These are phyloP conservation scores for Pantelozetes paolii DNA, from an alignment of 2,888 invertebrate genomes.

Conservation along the genomic window DNA sequence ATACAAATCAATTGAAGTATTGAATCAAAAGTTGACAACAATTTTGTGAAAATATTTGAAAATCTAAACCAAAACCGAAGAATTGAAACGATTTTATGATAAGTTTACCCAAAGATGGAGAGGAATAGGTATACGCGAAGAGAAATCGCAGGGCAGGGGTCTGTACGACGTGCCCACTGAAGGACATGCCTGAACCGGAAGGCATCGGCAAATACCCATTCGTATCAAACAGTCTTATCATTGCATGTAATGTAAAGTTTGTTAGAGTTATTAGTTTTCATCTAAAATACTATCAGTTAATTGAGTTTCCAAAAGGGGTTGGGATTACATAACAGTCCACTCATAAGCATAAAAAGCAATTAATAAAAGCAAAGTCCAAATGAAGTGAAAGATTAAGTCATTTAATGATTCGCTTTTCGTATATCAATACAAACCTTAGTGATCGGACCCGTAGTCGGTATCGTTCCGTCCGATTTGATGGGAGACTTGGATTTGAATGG, in stretches of 20 bases:
- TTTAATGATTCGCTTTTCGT: not conserved
- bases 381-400: conserved; percentile 24
- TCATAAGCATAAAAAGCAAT: no score
- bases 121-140: conserved; percentile 43
- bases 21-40: no score
- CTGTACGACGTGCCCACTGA: conserved; percentile 7
- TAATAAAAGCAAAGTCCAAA: conserved; percentile 32
- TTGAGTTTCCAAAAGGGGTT: not conserved
- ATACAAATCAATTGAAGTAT: conserved; percentile 16
- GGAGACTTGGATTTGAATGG: conserved; percentile 84
- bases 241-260: conserved; percentile 12
- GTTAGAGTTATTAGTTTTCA: conserved; percentile 10
- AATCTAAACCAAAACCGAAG: not conserved
- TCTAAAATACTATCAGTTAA: not conserved
- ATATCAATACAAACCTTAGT: conserved; percentile 70
- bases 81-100: not conserved
- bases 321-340: conserved; percentile 2
- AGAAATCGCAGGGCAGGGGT: conserved; percentile 39
- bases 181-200: conserved; percentile 41
- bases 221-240: conserved; percentile 35
- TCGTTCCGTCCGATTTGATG: conserved; percentile 53
- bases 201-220: conserved; percentile 38
- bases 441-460: conserved; percentile 75
- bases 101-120: conserved; percentile 39
- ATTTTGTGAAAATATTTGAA: conserved; percentile 6